Conservation (phyloP, 2,113 vertebrate species). For the Electrona antarctica region DNA sequence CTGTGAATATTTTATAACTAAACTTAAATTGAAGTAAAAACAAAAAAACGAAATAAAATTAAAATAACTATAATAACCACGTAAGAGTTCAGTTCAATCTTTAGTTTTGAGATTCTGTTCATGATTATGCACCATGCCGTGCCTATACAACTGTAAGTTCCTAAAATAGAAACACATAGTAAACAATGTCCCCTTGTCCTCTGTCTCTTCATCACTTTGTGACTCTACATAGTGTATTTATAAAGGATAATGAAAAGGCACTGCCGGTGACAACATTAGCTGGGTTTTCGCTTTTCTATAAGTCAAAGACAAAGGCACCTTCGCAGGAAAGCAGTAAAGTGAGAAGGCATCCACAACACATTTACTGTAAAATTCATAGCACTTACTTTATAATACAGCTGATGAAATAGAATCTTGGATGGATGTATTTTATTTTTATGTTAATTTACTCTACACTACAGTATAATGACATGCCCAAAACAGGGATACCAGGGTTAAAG, state of each 20-base stretch:
- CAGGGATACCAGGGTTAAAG: too few species aligned
- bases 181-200: slow-evolving; percentile 36
- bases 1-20: background rate
- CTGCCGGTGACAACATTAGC: too few species aligned
- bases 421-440: slow-evolving; percentile 19
- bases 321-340: background rate
- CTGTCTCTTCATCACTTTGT: slow-evolving; percentile 12
- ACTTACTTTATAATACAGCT: background rate
- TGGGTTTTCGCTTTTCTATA: too few species aligned
- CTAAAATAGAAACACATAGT: slow-evolving; percentile 2
- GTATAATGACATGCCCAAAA: too few species aligned
- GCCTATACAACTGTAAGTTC: background rate
- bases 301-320: background rate
- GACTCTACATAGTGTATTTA: too few species aligned
- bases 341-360: background rate
- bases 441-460: background rate
- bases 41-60: too few species aligned
- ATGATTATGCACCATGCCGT: background rate
- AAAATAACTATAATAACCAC: too few species aligned
- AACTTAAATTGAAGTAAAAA: too few species aligned
- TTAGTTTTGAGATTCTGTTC: too few species aligned
- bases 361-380: background rate
- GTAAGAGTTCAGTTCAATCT: too few species aligned
- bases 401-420: slow-evolving; percentile 7
- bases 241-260: too few species aligned